Evolutionary conservation across 2,113 vertebrate species (phyloP), one percentile per base, ranked within the genome.

Genomic region (Cynopterus brachyotis): DNA sequence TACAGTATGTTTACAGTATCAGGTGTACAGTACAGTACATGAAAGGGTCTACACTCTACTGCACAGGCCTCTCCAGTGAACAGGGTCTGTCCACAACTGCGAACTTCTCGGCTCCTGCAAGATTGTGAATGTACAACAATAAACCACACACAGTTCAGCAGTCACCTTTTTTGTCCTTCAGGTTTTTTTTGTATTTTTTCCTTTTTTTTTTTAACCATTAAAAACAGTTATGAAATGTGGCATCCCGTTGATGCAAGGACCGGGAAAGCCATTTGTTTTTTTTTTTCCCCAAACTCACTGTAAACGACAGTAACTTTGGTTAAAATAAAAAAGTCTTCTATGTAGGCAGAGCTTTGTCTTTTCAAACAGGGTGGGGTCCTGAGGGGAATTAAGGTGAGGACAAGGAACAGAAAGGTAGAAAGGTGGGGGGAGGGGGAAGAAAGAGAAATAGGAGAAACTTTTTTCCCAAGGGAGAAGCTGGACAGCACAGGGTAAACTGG

Each of bases 271-370:
- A 98, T 98, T 96, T 97, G 97, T 97, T 92, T 90, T 97, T 97
- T 88, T 98, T 98, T 99, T 99, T 99, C 99, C 99, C 99, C 99
- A 99, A 99, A 99, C 99, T 99, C 99, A 99, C 99, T 99, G 99
- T 99, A 99, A 99, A 99, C 99, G 98, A 99, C 99, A 99, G 99
- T 99, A 99, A 99, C 99, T 99, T 99, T 99, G 99, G 99, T 99
- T 99, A 99, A 99, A 99, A 99, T 99, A 99, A 99, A 99, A 98
- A 99, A 99, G 99, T 99, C 98, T 98, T 99, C 99, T 98, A 98
- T 98, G 98, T 99, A 99, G 99, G 99, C 99, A 99, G 99, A 99
- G 99, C 98, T 98, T 99, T 99, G 98, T 99, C 99, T 99, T 99
- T 99, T 98, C 98, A 98, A 99, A 98, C 97, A 98, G 98, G 98